Base-by-base conservation (phyloP, 2,797 vertebrate species). In the Ara ararauna region DNA sequence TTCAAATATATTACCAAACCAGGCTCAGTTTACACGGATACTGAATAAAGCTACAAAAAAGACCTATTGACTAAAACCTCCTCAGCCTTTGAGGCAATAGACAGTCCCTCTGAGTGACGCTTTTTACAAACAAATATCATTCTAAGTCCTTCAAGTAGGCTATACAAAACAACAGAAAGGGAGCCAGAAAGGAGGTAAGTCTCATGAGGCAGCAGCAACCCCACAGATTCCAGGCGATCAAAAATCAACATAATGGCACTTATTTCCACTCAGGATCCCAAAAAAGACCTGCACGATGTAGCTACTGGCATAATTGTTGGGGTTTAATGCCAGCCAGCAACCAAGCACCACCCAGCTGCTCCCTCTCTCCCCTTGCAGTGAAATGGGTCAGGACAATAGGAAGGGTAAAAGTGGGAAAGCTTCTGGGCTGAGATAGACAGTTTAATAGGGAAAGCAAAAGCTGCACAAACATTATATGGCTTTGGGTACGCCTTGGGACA, bases 351-450 rank as follows among this genome's bases (percentile, higher is more conserved):
- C 27, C 1, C 8, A 71, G 80, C 2, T 1, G 0, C 34, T 75
- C 1, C 0, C 23, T 58, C 30, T 4, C 3, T 53, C 16, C 24
- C 19, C 36, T 9, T 34, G 12, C 45, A 22, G 26, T 0, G 4
- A 36, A 22, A 36, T 4, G 23, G 10, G 5, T 10, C 3, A 4
- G 2, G 3, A 36, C 3, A 56, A 18, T 1, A 8, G 5, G 10
- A 50, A 62, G 9, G 7, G 7, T 18, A 9, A 32, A 68, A 75
- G 23, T 3, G 6, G 58, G 19, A 91, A 75, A 62, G 29, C 19
- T 44, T 44, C 42, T 36, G 58, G 58, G 34, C 7, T 36, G 58
- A 60, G 34, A 17, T 18, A 34, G 19, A 54, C 53, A 23, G 34
- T 60, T 60, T 18, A 26, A 36, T 36, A 60, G 34, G 34, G 58